Evolutionary conservation across 1,140 invertebrate genomes (phyloP), one percentile per base, ranked within the genome.

Genomic region (Drosophila sproati): DNA sequence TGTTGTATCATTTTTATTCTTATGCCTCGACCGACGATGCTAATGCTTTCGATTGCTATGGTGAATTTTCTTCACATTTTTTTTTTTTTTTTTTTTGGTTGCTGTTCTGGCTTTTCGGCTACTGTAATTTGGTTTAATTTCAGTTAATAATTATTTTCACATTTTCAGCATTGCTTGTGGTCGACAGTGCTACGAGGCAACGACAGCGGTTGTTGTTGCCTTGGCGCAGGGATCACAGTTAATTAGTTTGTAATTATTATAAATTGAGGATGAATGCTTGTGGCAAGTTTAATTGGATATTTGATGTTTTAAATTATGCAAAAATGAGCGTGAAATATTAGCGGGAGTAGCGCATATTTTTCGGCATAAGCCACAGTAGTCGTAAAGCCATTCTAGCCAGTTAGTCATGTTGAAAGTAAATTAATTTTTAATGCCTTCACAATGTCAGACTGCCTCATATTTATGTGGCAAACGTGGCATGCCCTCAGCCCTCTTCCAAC

Each of bases 181-280:
- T 90, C 71, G 81, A 39, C 70, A 57, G 56, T 47, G 5, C 29
- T 59, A 20, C 20, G 20, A 20, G 20, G 20, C 20, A 20, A 20
- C 20, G 20, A 20, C 20, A 20, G 20, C 20, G 20, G 43, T 39
- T 32, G n/a, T 28, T 51, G 80, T 90, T 90, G 85, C 85, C 85
- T 72, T 61, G 83, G 67, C 72, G 47, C 28, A 73, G 80, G 86
- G 73, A 89, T 90, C 86, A 74, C 71, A 89, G 85, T 90, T 89
- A 89, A 89, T 89, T 89, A 89, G 85, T 89, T 89, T 90, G 85
- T 89, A 89, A 90, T 90, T 89, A 89, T 90, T 90, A 89, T 89
- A 89, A 89, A 89, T 89, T 89, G 85, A 86, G 86, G 86, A 90
- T 89, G 85, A 89, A 89, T 89, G 86, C 85, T 89, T 89, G 85